These are phyloP conservation scores for Napeogenes sylphis DNA, from an alignment of 2,888 invertebrate genomes.

Conservation along the genomic window DNA sequence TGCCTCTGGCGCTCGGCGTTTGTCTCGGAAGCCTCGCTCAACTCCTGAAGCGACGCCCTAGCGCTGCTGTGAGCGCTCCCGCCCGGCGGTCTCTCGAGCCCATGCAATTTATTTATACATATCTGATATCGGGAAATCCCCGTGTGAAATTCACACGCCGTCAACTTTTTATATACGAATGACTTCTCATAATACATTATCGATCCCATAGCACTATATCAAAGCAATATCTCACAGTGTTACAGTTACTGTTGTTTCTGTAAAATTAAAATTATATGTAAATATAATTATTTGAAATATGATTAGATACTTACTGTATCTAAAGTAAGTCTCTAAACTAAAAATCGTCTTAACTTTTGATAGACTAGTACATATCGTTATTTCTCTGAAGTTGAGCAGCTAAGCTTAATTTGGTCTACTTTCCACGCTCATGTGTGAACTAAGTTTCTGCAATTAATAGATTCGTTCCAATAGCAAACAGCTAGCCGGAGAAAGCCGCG, in stretches of 20 bases:
- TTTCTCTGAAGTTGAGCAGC: conserved; percentile 10
- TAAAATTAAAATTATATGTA: neutral
- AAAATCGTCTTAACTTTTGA: too few species aligned
- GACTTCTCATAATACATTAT: conserved; percentile 14
- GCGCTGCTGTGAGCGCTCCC: conserved; percentile 10
- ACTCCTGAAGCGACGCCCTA: conserved; percentile 9
- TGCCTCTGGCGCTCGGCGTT: conserved; percentile 59
- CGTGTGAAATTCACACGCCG: conserved; percentile 33
- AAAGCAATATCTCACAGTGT: conserved; percentile 10
- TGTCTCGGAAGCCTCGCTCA: conserved; percentile 32
- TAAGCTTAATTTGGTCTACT: conserved; percentile 47
- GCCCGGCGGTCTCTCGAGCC: conserved; percentile 10
- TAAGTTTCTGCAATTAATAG: conserved; percentile 78
- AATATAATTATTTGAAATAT: neutral
- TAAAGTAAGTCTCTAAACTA: neutral
- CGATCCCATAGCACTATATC: conserved; percentile 11
- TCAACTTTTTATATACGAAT: conserved; percentile 20
- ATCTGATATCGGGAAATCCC: conserved; percentile 35
- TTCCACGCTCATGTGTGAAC: conserved; percentile 76
- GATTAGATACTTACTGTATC: neutral
- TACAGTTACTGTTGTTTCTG: conserved; percentile 10
- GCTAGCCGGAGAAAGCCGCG: conserved; percentile 72
- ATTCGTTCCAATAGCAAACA: conserved; percentile 78
- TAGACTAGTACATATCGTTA: conserved; percentile 3
- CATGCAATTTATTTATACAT: conserved; percentile 18